Conservation (phyloP, 2,888 invertebrate genomes). For the Brachypterus glaber region DNA sequence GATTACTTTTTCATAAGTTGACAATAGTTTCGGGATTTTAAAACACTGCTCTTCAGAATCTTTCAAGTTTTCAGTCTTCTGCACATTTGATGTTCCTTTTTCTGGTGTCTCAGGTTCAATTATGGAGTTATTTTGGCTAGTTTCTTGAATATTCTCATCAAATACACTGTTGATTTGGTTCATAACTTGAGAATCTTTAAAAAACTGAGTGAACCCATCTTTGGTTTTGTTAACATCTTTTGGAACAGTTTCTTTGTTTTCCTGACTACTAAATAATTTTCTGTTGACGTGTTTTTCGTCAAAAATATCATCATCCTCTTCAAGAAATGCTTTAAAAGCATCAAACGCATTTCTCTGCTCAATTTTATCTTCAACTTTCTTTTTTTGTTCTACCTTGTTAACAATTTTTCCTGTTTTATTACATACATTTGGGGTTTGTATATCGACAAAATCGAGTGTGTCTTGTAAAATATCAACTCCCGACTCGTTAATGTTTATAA, state of each 20-base stretch:
- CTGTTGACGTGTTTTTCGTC: slow-evolving; percentile 4
- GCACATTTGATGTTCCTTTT: too few relatives aligned
- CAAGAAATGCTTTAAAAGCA: slow-evolving; percentile 23
- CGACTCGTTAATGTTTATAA: too few relatives aligned
- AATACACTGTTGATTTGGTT: slow-evolving; percentile 25
- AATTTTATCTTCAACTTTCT: too few relatives aligned
- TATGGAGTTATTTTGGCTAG: too few relatives aligned
- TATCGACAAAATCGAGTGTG: slow-evolving; percentile 16
- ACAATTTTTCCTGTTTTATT: too few relatives aligned
- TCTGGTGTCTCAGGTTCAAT: too few relatives aligned
- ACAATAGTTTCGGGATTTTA: not conserved
- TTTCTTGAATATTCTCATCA: slow-evolving; percentile 10
- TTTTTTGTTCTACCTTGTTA: too few relatives aligned
- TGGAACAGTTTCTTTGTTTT: slow-evolving; percentile 6
- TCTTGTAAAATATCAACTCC: slow-evolving; percentile 13
- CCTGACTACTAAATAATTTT: slow-evolving; percentile 1
- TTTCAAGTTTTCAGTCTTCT: slow-evolving; percentile 1
- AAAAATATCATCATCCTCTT: too few relatives aligned
- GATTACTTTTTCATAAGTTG: not conserved
- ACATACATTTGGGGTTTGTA: too few relatives aligned
- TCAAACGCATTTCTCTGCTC: too few relatives aligned
- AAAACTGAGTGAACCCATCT: slow-evolving; percentile 26
- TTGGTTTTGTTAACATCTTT: slow-evolving; percentile 10
- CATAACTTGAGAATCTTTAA: slow-evolving; percentile 27
- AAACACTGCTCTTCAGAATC: too few relatives aligned